Evolutionary conservation across 1,140 invertebrate species (phyloP), one percentile per base, ranked within the genome.

Genomic region (Bactericera cockerelli): DNA sequence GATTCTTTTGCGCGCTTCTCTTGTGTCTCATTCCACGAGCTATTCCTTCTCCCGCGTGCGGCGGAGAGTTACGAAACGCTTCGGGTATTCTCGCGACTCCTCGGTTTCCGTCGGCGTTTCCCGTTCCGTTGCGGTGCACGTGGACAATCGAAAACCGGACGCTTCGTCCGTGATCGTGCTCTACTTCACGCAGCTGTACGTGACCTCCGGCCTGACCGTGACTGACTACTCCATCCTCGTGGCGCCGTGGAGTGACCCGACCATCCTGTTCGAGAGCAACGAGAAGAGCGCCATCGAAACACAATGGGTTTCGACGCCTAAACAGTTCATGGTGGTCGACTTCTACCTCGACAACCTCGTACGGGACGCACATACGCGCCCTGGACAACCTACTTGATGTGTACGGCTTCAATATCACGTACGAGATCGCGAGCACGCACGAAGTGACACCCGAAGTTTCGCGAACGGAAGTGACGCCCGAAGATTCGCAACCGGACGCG

Each of bases 381-480:
- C 70, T 89, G 38, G 81, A 89, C 63, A 79, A 83, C 56, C 74
- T 93, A 10, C 74, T 92, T 21, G 82, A 90, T 62, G 87, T 91
- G 1, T 92, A 85, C 68, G 91, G 90, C 6, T 93, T 95, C 74
- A 95, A 95, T 70, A 83, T 93, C 62, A 93, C 89, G 2, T 93
- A 92, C 69, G 87, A 90, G 67, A 82, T 93, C 62, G 76, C 78
- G 1, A 61, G 67, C 24, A 63, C 76, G 78, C 1, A 61, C 67
- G 24, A 63, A 62, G 19, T 31, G 28, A n/a, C 13, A 31, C 28
- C 28, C 28, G 28, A 31, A n/a, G n/a, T n/a, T n/a, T n/a, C n/a
- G n/a, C n/a, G 70, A 70, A 1, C 13, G n/a, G 36, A 13, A 13
- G 13, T 21, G 24, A 11, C 49, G 49, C 28, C 28, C 28, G 28